Evolutionary conservation across 2,888 invertebrate species (phyloP).

Genomic region (Dolomedes plantarius): DNA sequence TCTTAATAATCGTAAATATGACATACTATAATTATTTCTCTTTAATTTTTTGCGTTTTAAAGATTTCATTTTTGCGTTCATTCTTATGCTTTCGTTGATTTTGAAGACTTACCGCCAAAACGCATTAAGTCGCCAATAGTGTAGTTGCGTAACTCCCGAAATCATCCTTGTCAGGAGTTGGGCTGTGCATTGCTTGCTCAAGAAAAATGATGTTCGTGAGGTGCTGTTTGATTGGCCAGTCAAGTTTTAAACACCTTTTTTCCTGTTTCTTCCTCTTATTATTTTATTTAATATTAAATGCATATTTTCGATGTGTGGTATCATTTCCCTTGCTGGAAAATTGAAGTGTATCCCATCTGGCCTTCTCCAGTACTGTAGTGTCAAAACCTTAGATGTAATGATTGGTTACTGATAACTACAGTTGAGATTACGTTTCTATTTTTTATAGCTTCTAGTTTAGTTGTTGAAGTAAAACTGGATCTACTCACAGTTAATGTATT

Average conservation of each 20-base stretch:
- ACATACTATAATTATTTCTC: too few species aligned
- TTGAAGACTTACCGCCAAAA: neutral
- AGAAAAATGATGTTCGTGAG: neutral
- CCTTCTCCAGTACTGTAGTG: neutral
- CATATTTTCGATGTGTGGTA: neutral
- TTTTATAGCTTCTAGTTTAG: neutral
- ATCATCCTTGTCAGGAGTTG: neutral
- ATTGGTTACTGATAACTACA: neutral
- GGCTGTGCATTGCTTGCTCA: neutral
- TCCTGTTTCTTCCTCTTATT: neutral
- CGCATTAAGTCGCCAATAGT: neutral
- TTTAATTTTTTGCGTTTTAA: too few species aligned
- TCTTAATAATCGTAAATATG: too few species aligned
- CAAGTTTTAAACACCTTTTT: neutral
- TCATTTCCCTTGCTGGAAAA: neutral
- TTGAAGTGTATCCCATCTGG: neutral
- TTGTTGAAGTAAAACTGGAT: neutral
- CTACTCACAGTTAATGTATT: neutral
- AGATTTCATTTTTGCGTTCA: too few species aligned
- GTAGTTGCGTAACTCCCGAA: neutral
- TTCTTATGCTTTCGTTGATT: too few species aligned
- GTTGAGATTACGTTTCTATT: neutral
- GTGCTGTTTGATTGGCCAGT: neutral
- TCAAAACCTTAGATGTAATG: neutral
- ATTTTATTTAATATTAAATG: neutral